Percentiles rank a stretch among this genome's conserved stretches.
phyloP scores from a whole-genome alignment of 2,797 vertebrate genomes.

The Melanotaenia trifasciata region DNA sequence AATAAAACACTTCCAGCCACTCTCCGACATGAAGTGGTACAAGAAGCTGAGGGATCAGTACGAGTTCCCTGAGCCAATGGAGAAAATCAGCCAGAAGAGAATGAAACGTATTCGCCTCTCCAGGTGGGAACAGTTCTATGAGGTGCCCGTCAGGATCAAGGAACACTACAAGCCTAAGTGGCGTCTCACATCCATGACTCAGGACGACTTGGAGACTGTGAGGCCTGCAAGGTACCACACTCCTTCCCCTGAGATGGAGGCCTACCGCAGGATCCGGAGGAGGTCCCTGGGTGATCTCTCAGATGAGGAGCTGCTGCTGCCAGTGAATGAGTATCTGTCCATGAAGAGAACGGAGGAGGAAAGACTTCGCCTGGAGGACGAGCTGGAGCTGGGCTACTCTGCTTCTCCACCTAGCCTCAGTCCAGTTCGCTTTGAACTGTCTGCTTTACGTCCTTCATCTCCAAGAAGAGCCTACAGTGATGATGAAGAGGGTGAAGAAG shows the following conservation, averaged over 20 bases:
- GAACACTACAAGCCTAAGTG: constrained; percentile 96
- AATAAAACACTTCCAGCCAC: constrained; percentile 96
- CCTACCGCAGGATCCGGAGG: constrained; percentile 90
- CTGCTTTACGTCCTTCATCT: constrained; percentile 89
- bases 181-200: constrained; percentile 90
- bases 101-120: constrained; percentile 97
- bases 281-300: constrained; percentile 94
- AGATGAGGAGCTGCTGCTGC: constrained; percentile 95
- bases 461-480: constrained; percentile 84
- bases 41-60: constrained; percentile 95
- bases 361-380: constrained; percentile 93
- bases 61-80: constrained; percentile 97
- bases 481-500: constrained; percentile 84
- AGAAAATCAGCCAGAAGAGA: constrained; percentile 91
- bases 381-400: constrained; percentile 94
- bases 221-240: constrained; percentile 91
- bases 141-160: constrained; percentile 94
- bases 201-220: constrained; percentile 96
- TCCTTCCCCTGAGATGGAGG: constrained; percentile 91
- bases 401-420: constrained; percentile 94
- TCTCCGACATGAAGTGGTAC: constrained; percentile 99
- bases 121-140: constrained; percentile 98
- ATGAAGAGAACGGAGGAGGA: constrained; percentile 98
- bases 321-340: constrained; percentile 93
- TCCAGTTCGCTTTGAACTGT: constrained; percentile 94